A percentile compares a stretch with the other conserved stretches of the same genome.
Evolutionary conservation across 1,140 invertebrate genomes (phyloP).

Genomic region (Bactericera cockerelli): DNA sequence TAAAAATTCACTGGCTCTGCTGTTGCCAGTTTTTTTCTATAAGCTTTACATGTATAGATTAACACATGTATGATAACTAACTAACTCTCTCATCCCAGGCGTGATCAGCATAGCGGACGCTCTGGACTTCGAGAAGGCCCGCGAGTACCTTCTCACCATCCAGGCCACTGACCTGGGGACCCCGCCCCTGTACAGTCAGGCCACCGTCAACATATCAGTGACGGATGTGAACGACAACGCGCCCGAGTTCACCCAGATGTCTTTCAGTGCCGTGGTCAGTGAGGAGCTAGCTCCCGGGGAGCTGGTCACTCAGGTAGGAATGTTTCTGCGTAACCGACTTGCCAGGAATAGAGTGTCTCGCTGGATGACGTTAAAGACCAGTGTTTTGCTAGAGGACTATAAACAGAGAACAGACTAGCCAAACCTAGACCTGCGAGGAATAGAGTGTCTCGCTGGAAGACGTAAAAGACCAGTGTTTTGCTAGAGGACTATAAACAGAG

Average conservation of each 20-base stretch:
- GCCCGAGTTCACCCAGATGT: slow-evolving; percentile 62
- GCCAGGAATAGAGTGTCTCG: too few relatives aligned
- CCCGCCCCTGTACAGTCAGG: slow-evolving; percentile 70
- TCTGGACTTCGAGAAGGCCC: slow-evolving; percentile 69
- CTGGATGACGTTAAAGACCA: too few relatives aligned
- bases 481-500: too few relatives aligned
- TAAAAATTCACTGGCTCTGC: too few relatives aligned
- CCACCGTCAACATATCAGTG: slow-evolving; percentile 74
- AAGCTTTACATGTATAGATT: too few relatives aligned
- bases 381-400: too few relatives aligned
- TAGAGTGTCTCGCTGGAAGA: too few relatives aligned
- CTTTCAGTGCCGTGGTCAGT: slow-evolving; percentile 58
- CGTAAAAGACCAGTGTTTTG: too few relatives aligned
- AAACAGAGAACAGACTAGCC: too few relatives aligned
- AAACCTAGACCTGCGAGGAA: too few relatives aligned
- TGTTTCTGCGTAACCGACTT: neutral
- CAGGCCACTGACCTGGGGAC: slow-evolving; percentile 74
- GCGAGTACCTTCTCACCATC: slow-evolving; percentile 75
- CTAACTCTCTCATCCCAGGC: slow-evolving; percentile 32
- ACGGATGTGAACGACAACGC: slow-evolving; percentile 80
- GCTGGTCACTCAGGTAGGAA: slow-evolving; percentile 47
- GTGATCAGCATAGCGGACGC: slow-evolving; percentile 57
- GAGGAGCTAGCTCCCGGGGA: slow-evolving; percentile 60
- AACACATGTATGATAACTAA: too few relatives aligned
- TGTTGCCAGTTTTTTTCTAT: too few relatives aligned